A percentile compares a stretch with the other conserved stretches of the same genome.
Evolutionary conservation across 2,113 vertebrate genomes (phyloP).

Genomic region (Planiliza haematocheilus): DNA sequence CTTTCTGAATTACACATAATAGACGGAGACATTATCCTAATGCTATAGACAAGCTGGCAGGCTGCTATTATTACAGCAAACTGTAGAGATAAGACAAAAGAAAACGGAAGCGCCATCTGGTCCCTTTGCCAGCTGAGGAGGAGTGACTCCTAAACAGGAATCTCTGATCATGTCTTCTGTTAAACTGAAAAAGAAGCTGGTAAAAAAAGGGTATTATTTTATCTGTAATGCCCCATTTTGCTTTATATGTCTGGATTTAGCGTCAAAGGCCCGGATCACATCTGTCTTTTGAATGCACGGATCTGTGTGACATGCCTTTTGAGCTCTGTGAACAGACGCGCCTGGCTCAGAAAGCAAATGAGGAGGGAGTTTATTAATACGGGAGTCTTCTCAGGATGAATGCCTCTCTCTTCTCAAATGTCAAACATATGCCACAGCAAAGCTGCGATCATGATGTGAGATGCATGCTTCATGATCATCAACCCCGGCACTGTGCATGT

Average conservation of each 20-base stretch:
- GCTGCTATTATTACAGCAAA: conserved; percentile 18
- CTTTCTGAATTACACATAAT: conserved; percentile 44
- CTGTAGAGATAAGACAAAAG: conserved; percentile 41
- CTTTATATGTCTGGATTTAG: not conserved
- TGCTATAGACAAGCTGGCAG: not conserved
- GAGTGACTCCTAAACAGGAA: conserved; percentile 3
- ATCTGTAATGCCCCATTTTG: not conserved
- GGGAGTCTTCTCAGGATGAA: not conserved
- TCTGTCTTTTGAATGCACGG: not conserved
- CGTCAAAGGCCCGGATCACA: not conserved
- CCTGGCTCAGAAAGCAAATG: not conserved
- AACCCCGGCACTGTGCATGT: not conserved
- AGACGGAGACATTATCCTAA: conserved; percentile 36
- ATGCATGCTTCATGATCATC: not conserved
- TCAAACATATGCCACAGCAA: conserved; percentile 11
- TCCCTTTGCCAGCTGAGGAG: conserved; percentile 19
- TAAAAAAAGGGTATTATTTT: not conserved
- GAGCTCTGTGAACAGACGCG: not conserved
- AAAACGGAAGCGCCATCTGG: conserved; percentile 39
- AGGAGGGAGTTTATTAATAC: not conserved
- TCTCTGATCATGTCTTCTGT: conserved; percentile 17
- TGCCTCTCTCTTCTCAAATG: not conserved
- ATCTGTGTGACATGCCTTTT: not conserved
- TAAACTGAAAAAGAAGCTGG: not conserved
- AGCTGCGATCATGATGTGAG: not conserved